Evolutionary conservation across 2,797 vertebrate species (phyloP).

Genomic region (Hippocampus kuda): DNA sequence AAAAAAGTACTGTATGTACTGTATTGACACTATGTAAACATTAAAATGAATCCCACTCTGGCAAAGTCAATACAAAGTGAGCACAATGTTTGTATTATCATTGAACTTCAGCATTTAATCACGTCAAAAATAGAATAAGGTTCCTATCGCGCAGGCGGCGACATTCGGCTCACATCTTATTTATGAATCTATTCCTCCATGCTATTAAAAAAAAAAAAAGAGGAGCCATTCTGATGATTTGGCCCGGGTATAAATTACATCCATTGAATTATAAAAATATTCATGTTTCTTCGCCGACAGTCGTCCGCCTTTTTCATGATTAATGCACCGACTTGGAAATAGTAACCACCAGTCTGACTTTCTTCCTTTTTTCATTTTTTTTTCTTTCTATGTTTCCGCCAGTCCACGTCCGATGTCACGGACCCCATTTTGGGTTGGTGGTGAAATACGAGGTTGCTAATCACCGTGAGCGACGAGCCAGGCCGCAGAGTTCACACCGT

Average conservation of each 20-base stretch:
- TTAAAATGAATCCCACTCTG: not conserved
- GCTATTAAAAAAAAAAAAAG: slow-evolving; percentile 19
- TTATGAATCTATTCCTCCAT: not conserved
- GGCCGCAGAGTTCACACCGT: slow-evolving; percentile 56
- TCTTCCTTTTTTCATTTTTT: slow-evolving; percentile 39
- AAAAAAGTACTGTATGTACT: not conserved
- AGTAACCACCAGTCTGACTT: slow-evolving; percentile 50
- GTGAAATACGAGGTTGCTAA: slow-evolving; percentile 58
- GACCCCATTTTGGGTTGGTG: slow-evolving; percentile 28
- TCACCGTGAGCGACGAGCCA: slow-evolving; percentile 53
- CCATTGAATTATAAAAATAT: slow-evolving; percentile 66
- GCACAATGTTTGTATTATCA: not conserved
- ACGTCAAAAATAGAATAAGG: not conserved
- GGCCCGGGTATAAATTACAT: slow-evolving; percentile 51
- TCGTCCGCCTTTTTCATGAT: slow-evolving; percentile 41
- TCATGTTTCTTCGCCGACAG: slow-evolving; percentile 59
- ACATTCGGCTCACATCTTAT: slow-evolving; percentile 6
- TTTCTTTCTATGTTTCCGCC: not conserved
- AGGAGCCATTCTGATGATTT: not conserved
- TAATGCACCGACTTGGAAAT: slow-evolving; percentile 65
- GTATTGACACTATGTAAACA: not conserved
- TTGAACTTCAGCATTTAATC: not conserved
- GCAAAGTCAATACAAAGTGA: not conserved
- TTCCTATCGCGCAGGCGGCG: not conserved
- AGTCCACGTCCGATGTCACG: slow-evolving; percentile 40